Evolutionary conservation across 2,888 invertebrate genomes (phyloP).

Genomic region (Abscondita cerata): DNA sequence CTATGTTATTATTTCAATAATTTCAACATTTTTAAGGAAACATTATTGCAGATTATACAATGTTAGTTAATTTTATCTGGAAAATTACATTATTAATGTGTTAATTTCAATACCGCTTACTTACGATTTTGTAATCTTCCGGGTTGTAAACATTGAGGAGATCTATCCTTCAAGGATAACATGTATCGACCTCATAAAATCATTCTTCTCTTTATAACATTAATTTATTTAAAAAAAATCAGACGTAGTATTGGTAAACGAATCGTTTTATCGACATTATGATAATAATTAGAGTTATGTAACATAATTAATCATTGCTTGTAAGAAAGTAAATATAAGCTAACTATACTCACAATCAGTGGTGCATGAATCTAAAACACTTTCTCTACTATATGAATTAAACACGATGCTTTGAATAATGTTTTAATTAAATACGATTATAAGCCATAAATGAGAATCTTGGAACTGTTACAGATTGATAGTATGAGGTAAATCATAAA

Average conservation of each 20-base stretch:
- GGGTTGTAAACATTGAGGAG: conserved; percentile 12
- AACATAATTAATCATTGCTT: conserved; percentile 15
- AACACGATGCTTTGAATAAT: conserved; percentile 10
- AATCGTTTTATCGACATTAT: conserved; percentile 11
- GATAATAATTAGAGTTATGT: conserved; percentile 16
- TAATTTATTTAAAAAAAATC: not conserved
- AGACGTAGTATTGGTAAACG: too few species aligned
- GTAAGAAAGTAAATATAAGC: conserved; percentile 15
- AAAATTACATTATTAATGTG: conserved; percentile 5
- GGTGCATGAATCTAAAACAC: conserved; percentile 22
- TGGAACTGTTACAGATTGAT: too few species aligned
- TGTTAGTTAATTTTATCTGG: conserved; percentile 17
- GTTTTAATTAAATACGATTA: conserved; percentile 6
- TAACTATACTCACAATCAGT: conserved; percentile 15
- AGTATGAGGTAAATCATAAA: too few species aligned
- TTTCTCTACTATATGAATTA: conserved; percentile 18
- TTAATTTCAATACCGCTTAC: conserved; percentile 15
- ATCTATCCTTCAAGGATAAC: conserved; percentile 21
- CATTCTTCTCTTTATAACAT: conserved; percentile 3
- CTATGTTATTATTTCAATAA: conserved; percentile 17
- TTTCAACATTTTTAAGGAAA: conserved; percentile 22
- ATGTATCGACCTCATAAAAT: conserved; percentile 11
- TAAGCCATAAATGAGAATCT: not conserved
- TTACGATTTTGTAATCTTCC: conserved; percentile 21
- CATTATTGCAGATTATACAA: conserved; percentile 10